These are phyloP conservation scores for Diadumene lineata DNA, from an alignment of 92 coral and sea anemone species.

Conservation along the genomic window DNA sequence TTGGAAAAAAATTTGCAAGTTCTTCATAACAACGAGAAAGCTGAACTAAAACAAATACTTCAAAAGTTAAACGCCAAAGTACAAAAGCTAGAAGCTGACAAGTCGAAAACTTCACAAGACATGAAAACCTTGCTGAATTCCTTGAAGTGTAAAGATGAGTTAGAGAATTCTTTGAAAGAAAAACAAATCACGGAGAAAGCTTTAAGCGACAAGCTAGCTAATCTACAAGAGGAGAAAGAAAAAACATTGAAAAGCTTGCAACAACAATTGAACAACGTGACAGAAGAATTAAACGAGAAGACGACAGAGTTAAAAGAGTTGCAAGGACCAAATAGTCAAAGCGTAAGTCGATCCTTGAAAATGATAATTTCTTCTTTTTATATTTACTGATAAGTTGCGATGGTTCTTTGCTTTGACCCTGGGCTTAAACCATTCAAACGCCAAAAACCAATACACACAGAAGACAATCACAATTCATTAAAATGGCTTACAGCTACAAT, in stretches of 20 bases:
- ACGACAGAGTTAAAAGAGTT: neutral
- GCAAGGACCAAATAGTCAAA: neutral
- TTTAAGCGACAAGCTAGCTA: neutral
- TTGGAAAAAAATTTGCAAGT: neutral
- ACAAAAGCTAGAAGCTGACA: conserved; percentile 14
- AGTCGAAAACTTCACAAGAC: neutral
- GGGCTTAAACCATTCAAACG: too few species aligned
- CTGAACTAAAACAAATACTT: neutral
- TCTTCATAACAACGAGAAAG: conserved; percentile 4
- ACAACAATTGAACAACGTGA: neutral
- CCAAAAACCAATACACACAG: too few species aligned
- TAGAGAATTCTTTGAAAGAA: conserved; percentile 5
- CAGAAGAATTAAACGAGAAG: neutral
- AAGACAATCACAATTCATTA: too few species aligned
- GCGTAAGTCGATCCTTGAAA: neutral
- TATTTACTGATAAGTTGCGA: too few species aligned
- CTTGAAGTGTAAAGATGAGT: conserved; percentile 3
- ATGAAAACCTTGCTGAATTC: conserved; percentile 12
- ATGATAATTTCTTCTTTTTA: too few species aligned
- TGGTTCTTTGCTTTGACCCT: too few species aligned
- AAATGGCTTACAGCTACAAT: neutral
- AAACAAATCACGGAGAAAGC: neutral
- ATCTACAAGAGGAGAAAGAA: neutral
- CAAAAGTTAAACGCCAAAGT: conserved; percentile 1
- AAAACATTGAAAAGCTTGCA: neutral